Percentiles rank a stretch among this genome's conserved stretches.
phyloP scores from a whole-genome alignment of 2,797 vertebrate species.

The Pteropus rufus region DNA sequence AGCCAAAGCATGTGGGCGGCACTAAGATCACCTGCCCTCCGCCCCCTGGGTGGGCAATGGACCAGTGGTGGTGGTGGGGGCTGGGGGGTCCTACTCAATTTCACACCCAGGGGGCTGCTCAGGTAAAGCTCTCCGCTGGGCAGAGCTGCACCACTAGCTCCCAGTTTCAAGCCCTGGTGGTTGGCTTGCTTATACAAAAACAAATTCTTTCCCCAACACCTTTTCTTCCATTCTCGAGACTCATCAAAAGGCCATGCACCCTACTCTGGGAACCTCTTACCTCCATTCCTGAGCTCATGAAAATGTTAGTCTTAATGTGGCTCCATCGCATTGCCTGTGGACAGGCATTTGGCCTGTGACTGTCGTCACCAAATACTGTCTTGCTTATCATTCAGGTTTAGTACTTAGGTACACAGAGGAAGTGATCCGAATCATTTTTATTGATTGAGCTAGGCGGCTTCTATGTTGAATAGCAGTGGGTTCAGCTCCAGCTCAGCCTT shows the following conservation, averaged over 20 bases:
- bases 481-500: not conserved
- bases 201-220: not conserved
- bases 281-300: not conserved
- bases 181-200: not conserved
- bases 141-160: not conserved
- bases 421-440: not conserved
- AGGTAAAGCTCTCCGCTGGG: slow-evolving; percentile 50
- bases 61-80: not conserved
- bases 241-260: not conserved
- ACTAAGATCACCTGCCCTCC: rapidly evolving
- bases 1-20: rapidly evolving
- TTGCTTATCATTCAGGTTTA: not conserved
- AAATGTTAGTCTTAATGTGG: not conserved
- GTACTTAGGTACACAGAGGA: not conserved
- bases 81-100: slow-evolving; percentile 56
- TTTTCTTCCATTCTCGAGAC: not conserved
- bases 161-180: slow-evolving; percentile 32
- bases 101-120: slow-evolving; percentile 57
- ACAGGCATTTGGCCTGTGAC: not conserved
- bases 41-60: slow-evolving; percentile 63
- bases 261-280: not conserved
- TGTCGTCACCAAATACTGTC: rapidly evolving
- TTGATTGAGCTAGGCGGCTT: not conserved
- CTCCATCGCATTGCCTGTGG: rapidly evolving
- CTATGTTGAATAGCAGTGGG: not conserved